Evolutionary conservation across 2,797 vertebrate species (phyloP), one percentile per base, ranked within the genome.

Genomic region (Sandelia bainsii): DNA sequence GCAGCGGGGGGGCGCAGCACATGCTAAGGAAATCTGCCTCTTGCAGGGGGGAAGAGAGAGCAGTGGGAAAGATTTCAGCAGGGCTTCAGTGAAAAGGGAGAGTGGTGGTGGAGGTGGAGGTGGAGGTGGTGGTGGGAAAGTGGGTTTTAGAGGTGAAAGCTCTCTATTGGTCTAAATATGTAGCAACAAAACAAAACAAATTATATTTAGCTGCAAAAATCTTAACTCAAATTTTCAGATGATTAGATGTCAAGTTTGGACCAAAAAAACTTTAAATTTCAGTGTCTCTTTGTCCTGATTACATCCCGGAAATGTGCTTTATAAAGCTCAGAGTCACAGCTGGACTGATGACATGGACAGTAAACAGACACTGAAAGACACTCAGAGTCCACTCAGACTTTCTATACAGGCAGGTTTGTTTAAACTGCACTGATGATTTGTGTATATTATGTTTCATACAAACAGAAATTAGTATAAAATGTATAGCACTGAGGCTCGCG

Each of bases 11-110:
- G 19, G 56, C 66, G 54, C 75, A 86, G 84, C 87, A 86, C 85
- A 89, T 88, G 89, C 70, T 83, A 87, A 88, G 90, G 82, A 88
- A 83, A 86, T 92, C 82, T 82, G 79, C 81, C 70, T 81, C 77
- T 80, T 3, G 32, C 63, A 62, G 54, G 69, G 66, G 66, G 54
- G 61, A 34, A 50, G 45, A 62, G 72, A 45, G 72, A 80, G 68
- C 70, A 79, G 66, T 64, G 84, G 83, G 78, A 74, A 64, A 71
- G 69, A 70, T 69, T 77, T 87, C 74, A 86, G 68, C 72, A 51
- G 72, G 67, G 49, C 77, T 83, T 76, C 20, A 48, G 71, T 3
- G 12, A 52, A 58, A 61, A 42, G 16, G 52, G 56, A 53, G 53
- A 48, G 69, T 0, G 39, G n/a, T 16, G 22, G 5, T 40, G 32